Evolutionary conservation across 92 coral and sea anemone species (phyloP).

Genomic region (Galaxea fascicularis): DNA sequence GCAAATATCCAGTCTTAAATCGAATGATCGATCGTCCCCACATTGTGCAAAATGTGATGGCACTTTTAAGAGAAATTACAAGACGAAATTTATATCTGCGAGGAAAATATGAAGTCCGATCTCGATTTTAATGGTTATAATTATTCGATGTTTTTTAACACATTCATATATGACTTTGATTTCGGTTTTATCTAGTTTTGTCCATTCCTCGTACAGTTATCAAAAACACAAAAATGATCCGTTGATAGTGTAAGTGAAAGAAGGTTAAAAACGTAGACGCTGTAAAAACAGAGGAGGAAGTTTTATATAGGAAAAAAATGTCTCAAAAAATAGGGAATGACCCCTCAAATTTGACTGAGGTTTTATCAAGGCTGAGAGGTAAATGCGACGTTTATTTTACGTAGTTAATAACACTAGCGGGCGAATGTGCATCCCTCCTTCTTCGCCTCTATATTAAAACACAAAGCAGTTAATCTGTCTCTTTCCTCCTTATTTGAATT

Average conservation of each 20-base stretch:
- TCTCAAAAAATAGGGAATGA: too few relatives aligned
- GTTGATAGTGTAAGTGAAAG: not conserved
- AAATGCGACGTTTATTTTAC: conserved; percentile 16
- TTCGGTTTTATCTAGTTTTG: not conserved
- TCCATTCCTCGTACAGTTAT: not conserved
- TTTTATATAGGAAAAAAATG: too few relatives aligned
- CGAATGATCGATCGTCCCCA: not conserved
- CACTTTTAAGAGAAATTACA: not conserved
- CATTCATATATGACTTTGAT: not conserved
- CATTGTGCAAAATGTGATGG: not conserved
- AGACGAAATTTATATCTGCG: conserved; percentile 15
- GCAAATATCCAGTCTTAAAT: not conserved
- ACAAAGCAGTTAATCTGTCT: conserved; percentile 23
- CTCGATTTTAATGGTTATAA: conserved; percentile 14
- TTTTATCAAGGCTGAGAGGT: not conserved
- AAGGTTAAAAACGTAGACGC: not conserved
- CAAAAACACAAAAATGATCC: conserved; percentile 6
- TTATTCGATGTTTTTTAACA: not conserved
- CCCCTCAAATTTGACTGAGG: not conserved
- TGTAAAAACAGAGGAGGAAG: not conserved
- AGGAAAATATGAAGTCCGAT: not conserved
- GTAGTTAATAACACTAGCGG: not conserved
- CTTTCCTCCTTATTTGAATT: conserved; percentile 45
- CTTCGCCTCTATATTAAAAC: not conserved
- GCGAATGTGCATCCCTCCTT: conserved; percentile 17